A percentile compares a stretch with the other conserved stretches of the same genome.
Conservation (phyloP, 2,113 vertebrate genomes). For the Sapayoa aenigma region DNA sequence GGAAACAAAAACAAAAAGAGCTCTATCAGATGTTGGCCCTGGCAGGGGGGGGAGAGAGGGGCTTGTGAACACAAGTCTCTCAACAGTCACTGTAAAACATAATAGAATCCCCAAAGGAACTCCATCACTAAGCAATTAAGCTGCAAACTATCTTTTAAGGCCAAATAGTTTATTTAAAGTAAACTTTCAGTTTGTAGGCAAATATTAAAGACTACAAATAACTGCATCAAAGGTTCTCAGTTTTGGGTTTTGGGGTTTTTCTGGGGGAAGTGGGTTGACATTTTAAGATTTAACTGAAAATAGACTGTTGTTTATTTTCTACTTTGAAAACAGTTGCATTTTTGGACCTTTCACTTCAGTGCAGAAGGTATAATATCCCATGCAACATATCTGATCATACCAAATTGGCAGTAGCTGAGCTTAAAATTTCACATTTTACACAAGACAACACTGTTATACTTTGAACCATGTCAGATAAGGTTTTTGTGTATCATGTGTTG, state of each 20-base stretch:
- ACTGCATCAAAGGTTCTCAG: neutral
- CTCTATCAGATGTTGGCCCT: neutral
- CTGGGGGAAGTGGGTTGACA: neutral
- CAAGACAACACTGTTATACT: neutral
- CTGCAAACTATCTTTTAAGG: neutral
- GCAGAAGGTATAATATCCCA: neutral
- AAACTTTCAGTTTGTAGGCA: neutral
- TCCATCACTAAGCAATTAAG: neutral
- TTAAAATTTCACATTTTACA: neutral
- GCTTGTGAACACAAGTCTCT: neutral
- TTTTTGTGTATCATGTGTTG: neutral
- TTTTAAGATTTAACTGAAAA: neutral
- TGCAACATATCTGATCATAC: neutral
- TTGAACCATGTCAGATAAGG: neutral
- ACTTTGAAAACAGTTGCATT: neutral
- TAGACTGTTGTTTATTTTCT: neutral
- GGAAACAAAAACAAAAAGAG: slow-evolving; percentile 2
- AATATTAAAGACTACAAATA: neutral
- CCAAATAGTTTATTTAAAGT: neutral
- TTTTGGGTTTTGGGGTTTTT: neutral
- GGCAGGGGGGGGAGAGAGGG: neutral
- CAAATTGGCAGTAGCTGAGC: neutral
- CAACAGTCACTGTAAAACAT: neutral
- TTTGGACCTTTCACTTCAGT: neutral
- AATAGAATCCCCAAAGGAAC: neutral